A percentile compares a stretch with the other conserved stretches of the same genome.
phyloP scores from a whole-genome alignment of 64 coral and sea anemone species.

The Orbicella faveolata region DNA sequence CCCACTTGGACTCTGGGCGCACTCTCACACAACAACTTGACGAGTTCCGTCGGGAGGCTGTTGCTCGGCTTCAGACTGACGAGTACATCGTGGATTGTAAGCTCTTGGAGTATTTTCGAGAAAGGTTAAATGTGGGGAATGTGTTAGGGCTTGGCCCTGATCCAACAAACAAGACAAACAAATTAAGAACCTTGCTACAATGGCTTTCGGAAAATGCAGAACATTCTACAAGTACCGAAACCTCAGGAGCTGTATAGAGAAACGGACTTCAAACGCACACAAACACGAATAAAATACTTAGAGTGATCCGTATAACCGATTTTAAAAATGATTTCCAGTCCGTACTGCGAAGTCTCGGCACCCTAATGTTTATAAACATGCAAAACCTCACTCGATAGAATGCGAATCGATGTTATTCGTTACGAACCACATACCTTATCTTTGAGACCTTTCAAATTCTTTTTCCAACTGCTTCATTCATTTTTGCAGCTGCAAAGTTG shows the following conservation, averaged over 20 bases:
- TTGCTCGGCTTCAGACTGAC: not conserved
- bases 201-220: constrained; percentile 94
- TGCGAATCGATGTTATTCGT: too few species aligned
- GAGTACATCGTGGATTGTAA: constrained; percentile 9
- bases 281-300: not conserved
- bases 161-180: constrained; percentile 37
- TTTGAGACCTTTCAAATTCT: too few species aligned
- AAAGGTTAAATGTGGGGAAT: constrained; percentile 50
- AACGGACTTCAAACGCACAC: not conserved
- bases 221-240: not conserved
- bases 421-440: too few species aligned
- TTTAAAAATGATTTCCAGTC: too few species aligned
- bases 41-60: constrained; percentile 56
- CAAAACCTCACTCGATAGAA: too few species aligned
- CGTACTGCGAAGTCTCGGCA: too few species aligned
- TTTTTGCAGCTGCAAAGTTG: too few species aligned
- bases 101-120: constrained; percentile 73
- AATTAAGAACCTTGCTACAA: constrained; percentile 73
- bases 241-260: not conserved
- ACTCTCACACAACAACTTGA: constrained; percentile 73
- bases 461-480: too few species aligned
- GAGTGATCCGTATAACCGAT: too few species aligned
- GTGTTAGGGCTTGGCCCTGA: constrained; percentile 69
- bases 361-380: too few species aligned
- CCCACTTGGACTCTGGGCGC: constrained; percentile 71